Base-by-base conservation (phyloP, 2,888 invertebrate genomes). In the Eubasilissa splendida region DNA sequence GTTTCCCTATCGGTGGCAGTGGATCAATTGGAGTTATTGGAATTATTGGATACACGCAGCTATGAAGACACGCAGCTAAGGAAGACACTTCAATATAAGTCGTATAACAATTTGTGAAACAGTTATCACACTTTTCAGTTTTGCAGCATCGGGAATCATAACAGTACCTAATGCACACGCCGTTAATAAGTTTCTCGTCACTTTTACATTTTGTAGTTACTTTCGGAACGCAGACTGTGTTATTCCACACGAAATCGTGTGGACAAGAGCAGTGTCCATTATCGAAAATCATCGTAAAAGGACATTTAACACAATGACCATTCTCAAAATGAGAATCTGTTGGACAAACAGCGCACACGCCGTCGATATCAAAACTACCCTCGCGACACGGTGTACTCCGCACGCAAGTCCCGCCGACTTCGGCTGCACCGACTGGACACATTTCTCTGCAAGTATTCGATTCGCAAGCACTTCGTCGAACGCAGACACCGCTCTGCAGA, bases 131-230 rank as follows among this genome's bases (percentile, higher is more conserved):
- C 5, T 11, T 14, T 4, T 59, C 59, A 22, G 68, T 65, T 10
- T 52, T 54, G 53, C 82, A 82, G 63, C 82, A 82, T n/a, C 56
- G 22, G 33, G 31, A 11, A 10, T 78, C 79, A 52, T 52, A 78
- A 54, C 82, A 80, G 50, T 63, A 63, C 33, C 58, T 59, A 42
- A n/a, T 59, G 52, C 80, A 80, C 33, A 9, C 14, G 8, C 76
- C 80, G 12, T 71, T 22, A 7, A 80, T 14, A 4, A 56, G 73
- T 50, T 56, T 42, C 58, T 80, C 76, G 3, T 71, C 54, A 31
- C 52, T 11, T 9, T 12, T 52, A 76, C 76, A 76, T 8, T 8
- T 42, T 56, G 63, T 22, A 22, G 22, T 7, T 11, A n/a, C n/a
- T 50, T 12, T 52, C 12, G n/a, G 14, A 22, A 52, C 14, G n/a